Conservation (phyloP, 2,113 vertebrate species). For the Australoheros scitulus region DNA sequence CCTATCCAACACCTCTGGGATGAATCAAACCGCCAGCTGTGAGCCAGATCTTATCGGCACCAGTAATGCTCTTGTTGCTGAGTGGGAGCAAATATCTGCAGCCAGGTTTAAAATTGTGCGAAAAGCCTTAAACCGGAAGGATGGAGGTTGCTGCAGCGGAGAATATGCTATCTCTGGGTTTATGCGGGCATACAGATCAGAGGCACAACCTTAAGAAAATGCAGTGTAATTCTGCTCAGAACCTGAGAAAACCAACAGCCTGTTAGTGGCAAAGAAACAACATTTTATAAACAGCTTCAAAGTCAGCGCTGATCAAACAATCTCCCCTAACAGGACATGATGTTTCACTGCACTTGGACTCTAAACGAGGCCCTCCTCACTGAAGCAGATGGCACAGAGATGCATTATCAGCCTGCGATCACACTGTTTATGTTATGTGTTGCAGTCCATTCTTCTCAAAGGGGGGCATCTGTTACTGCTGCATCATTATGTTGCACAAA, state of each 20-base stretch:
- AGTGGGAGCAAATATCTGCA: neutral
- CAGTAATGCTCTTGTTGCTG: neutral
- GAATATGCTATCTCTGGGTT: neutral
- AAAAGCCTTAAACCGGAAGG: neutral
- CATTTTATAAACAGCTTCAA: neutral
- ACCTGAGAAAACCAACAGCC: neutral
- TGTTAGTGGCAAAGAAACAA: neutral
- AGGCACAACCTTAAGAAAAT: neutral
- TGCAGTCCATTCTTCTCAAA: neutral
- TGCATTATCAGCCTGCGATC: constrained; percentile 25
- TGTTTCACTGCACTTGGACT: neutral
- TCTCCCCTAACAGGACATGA: constrained; percentile 18
- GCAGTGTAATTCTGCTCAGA: neutral
- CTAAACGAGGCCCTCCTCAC: constrained; percentile 6
- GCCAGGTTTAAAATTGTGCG: neutral
- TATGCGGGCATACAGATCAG: neutral
- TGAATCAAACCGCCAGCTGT: neutral
- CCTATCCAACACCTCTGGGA: neutral
- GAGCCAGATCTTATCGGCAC: neutral
- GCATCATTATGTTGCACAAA: neutral
- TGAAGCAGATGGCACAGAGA: constrained; percentile 48
- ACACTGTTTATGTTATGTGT: neutral
- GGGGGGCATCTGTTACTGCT: neutral
- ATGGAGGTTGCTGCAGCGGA: neutral
- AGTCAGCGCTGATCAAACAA: constrained; percentile 25